Evolutionary conservation across 2,888 invertebrate species (phyloP).

Genomic region (Dynastes maya): DNA sequence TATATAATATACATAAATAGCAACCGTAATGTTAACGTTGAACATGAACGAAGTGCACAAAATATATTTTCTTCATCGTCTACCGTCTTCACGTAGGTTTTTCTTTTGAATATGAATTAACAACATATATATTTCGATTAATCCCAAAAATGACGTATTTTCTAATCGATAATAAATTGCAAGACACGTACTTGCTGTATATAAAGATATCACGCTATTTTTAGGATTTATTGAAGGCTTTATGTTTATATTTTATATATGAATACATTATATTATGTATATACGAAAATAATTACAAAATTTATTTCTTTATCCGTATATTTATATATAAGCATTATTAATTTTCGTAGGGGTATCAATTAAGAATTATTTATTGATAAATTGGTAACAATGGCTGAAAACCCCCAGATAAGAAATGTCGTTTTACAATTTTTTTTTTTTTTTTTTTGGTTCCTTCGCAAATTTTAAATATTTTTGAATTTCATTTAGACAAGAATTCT

Average conservation of each 20-base stretch:
- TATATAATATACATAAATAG: constrained; percentile 57
- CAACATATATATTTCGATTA: too few relatives aligned
- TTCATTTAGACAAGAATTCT: too few relatives aligned
- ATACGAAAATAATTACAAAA: constrained; percentile 15
- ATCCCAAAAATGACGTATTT: too few relatives aligned
- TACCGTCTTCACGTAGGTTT: constrained; percentile 12
- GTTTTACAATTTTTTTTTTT: too few relatives aligned
- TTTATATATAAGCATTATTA: neutral
- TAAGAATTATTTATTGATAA: neutral
- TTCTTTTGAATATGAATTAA: too few relatives aligned
- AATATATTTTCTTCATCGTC: constrained; percentile 25
- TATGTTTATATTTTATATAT: neutral
- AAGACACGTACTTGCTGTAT: too few relatives aligned
- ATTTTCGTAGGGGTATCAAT: neutral
- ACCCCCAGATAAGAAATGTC: too few relatives aligned
- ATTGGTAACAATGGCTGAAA: neutral
- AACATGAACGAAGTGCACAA: constrained; percentile 50
- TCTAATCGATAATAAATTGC: too few relatives aligned
- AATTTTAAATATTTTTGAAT: neutral
- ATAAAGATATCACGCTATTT: too few relatives aligned
- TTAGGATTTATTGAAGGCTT: neutral
- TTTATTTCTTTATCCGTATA: neutral
- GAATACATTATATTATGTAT: neutral
- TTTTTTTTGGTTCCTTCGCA: too few relatives aligned
- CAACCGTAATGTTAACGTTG: constrained; percentile 55